phyloP scores from a whole-genome alignment of 1,140 invertebrate genomes.

The Zaprionus nigranus region DNA sequence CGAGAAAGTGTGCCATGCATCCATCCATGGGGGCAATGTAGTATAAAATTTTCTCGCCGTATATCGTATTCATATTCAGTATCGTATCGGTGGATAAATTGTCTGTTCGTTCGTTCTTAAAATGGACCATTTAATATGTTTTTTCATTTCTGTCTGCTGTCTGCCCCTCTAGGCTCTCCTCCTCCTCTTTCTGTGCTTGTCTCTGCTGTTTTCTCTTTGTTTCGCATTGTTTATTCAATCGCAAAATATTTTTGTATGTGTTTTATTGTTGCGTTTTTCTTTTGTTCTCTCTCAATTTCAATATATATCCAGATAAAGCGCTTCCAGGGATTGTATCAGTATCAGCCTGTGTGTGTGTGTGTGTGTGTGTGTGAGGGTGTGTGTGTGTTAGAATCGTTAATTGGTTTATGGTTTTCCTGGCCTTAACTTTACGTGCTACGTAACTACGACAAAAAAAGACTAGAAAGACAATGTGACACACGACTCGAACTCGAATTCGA shows the following conservation, averaged over 20 bases:
- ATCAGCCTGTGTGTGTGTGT: not conserved
- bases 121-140: slow-evolving; percentile 79
- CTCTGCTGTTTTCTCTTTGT: slow-evolving; percentile 21
- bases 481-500: slow-evolving; percentile 60
- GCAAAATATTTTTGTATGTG: slow-evolving; percentile 32
- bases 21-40: not conserved
- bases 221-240: slow-evolving; percentile 36
- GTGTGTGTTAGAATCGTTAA: slow-evolving; percentile 9
- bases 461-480: slow-evolving; percentile 67
- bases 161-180: not conserved
- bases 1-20: slow-evolving; percentile 27
- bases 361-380: not conserved
- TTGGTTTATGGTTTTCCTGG: slow-evolving; percentile 19
- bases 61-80: slow-evolving; percentile 37
- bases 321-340: not conserved
- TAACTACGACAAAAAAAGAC: slow-evolving; percentile 74
- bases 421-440: slow-evolving; percentile 47
- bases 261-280: slow-evolving; percentile 27
- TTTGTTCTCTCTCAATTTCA: slow-evolving; percentile 15
- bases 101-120: slow-evolving; percentile 60
- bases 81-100: slow-evolving; percentile 73
- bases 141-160: slow-evolving; percentile 14
- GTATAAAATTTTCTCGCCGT: slow-evolving; percentile 9
- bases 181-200: slow-evolving; percentile 32
- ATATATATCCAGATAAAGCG: slow-evolving; percentile 6